Percentiles rank a stretch among this genome's conserved stretches.
Evolutionary conservation across 2,888 invertebrate genomes (phyloP).

Genomic region (Sinelater perroti): DNA sequence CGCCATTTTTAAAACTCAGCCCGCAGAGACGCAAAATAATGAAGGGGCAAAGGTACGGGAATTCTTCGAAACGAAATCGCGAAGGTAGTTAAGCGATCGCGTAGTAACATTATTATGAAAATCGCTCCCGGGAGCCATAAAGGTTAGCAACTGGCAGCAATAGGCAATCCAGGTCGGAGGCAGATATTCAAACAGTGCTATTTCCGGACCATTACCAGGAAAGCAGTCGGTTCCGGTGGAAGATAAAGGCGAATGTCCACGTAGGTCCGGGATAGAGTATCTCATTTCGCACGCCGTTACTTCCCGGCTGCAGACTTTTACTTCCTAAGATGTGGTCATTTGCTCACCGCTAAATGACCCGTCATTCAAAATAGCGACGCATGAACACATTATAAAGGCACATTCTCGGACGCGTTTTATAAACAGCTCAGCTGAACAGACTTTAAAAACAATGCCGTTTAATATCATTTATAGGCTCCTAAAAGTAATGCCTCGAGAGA

Average conservation of each 20-base stretch:
- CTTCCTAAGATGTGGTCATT: conserved; percentile 37
- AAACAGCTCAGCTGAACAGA: too few species aligned
- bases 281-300: conserved; percentile 51
- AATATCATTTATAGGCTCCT: too few species aligned
- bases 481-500: too few species aligned
- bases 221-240: conserved; percentile 48
- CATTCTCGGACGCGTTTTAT: conserved; percentile 27
- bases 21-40: too few species aligned
- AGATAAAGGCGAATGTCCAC: conserved; percentile 49
- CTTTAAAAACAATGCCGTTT: too few species aligned
- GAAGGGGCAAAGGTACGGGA: not conserved
- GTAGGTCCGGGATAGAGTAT: conserved; percentile 47
- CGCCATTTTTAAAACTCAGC: too few species aligned
- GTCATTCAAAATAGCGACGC: conserved; percentile 31
- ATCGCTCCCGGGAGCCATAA: conserved; percentile 33
- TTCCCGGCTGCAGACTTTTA: conserved; percentile 39
- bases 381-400: conserved; percentile 21
- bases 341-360: conserved; percentile 26
- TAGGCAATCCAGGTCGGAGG: conserved; percentile 42
- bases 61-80: conserved; percentile 15
- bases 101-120: conserved; percentile 31
- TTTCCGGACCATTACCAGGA: conserved; percentile 51
- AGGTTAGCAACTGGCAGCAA: conserved; percentile 40
- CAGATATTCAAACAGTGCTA: conserved; percentile 48
- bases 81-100: conserved; percentile 27